Conservation (phyloP, 1,140 invertebrate genomes). For the Linepithema humile region DNA sequence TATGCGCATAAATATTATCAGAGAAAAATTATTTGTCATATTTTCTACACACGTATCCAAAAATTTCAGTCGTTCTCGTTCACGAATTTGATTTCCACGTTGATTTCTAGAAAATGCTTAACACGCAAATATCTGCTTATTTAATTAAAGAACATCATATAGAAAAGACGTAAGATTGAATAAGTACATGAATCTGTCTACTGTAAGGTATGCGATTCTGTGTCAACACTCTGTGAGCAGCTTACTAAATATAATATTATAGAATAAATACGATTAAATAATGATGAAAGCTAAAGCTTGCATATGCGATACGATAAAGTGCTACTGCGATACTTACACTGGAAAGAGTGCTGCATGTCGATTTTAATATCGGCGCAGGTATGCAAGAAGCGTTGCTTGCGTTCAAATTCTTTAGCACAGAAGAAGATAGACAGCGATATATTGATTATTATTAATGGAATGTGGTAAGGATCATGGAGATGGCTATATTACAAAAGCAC, state of each 20-base stretch:
- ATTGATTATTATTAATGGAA: constrained; percentile 48
- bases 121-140: constrained; percentile 42
- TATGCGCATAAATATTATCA: neutral
- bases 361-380: constrained; percentile 64
- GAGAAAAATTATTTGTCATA: neutral
- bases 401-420: constrained; percentile 54
- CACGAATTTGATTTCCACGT: neutral
- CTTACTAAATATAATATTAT: constrained; percentile 17
- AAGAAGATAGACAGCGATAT: constrained; percentile 51
- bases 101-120: neutral
- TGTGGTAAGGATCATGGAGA: constrained; percentile 31
- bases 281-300: constrained; percentile 64
- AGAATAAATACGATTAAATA: constrained; percentile 19
- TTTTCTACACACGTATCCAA: neutral
- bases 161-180: constrained; percentile 7
- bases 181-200: constrained; percentile 39
- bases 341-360: constrained; percentile 72
- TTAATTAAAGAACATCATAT: constrained; percentile 5
- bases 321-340: constrained; percentile 74
- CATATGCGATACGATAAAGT: constrained; percentile 71
- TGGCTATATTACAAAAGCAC: constrained; percentile 56
- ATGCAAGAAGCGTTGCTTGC: constrained; percentile 54
- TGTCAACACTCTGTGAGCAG: constrained; percentile 22
- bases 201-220: constrained; percentile 1
- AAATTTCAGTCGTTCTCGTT: neutral